These are phyloP conservation scores for Gallirallus australis DNA, from an alignment of 2,797 vertebrate genomes.

Conservation along the genomic window DNA sequence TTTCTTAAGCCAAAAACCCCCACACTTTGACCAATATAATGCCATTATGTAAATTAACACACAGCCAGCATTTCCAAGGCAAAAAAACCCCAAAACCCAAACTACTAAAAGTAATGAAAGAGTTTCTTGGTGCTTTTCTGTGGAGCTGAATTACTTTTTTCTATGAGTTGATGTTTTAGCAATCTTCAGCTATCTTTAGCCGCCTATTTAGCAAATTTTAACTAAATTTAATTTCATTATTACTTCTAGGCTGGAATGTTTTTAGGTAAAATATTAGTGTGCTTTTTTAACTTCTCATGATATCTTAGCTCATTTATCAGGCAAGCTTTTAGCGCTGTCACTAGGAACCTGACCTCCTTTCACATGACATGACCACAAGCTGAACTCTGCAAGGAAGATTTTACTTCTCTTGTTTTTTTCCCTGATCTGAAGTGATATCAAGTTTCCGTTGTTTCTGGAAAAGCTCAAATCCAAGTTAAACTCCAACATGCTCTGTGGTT, in stretches of 20 bases:
- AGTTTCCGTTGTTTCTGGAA: slow-evolving; percentile 74
- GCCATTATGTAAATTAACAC: background rate
- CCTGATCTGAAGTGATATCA: slow-evolving; percentile 64
- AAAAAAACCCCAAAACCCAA: background rate
- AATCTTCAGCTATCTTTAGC: background rate
- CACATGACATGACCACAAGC: slow-evolving; percentile 61
- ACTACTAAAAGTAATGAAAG: background rate
- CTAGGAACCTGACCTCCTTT: background rate
- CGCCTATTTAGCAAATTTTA: background rate
- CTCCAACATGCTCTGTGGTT: slow-evolving; percentile 54
- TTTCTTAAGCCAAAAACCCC: background rate
- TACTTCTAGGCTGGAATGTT: background rate
- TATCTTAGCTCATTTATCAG: background rate
- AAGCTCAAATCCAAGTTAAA: slow-evolving; percentile 57
- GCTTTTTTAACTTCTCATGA: background rate
- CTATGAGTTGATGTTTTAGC: background rate
- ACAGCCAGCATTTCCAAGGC: background rate
- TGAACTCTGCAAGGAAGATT: slow-evolving; percentile 59
- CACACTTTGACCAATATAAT: background rate
- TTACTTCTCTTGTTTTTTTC: slow-evolving; percentile 47
- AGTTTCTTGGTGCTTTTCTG: background rate
- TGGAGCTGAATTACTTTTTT: background rate
- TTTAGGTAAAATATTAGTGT: background rate
- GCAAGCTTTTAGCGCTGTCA: background rate
- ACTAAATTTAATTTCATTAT: background rate